Base-by-base conservation (phyloP, 2,888 invertebrate species). In the Oligia latruncula region DNA sequence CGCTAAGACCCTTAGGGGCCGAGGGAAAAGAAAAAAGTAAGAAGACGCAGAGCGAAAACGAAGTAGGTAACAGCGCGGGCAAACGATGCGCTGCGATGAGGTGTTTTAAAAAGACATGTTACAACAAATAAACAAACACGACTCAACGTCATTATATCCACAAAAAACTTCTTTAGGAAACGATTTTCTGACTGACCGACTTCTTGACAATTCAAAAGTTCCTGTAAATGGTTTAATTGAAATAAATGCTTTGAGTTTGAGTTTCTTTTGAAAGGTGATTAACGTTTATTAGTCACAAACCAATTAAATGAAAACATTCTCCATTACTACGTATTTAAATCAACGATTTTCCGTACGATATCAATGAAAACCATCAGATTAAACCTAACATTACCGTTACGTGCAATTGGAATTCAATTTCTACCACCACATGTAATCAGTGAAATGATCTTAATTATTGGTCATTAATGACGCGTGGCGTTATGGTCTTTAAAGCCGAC, bases 331-430 rank as follows among this genome's bases (percentile, higher is more conserved):
- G 35, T 80, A 67, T 68, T 81, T 46, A 55, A 81, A 62, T 62
- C 35, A 62, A 68, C 43, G 6, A 46, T 78, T 78, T 60, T 70
- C 58, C 23, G 4, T 20, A 62, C 55, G 29, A 62, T 74, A 76
- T 62, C 68, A 77, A 72, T 71, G n/a, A 68, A 78, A 82, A n/a
- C 55, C 67, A 82, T 79, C 82, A 74, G 78, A 58, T 70, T 72
- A 66, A 79, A 49, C 46, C 79, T 71, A 71, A 65, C 65, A 79
- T 82, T 82, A 85, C 20, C 83, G 73, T 79, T 64, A 82, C 62
- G 67, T 62, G 86, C 65, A 76, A 85, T 80, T 76, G 65, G 52
- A 85, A 77, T 82, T 85, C 86, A 85, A 85, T 85, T 85, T 49
- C 74, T 8, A 68, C 73, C 79, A 66, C 79, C 79, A 62, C 67